Percentiles rank a stretch among this genome's conserved stretches.
Conservation (phyloP, 2,797 vertebrate species). For the Chaunax sp. region DNA sequence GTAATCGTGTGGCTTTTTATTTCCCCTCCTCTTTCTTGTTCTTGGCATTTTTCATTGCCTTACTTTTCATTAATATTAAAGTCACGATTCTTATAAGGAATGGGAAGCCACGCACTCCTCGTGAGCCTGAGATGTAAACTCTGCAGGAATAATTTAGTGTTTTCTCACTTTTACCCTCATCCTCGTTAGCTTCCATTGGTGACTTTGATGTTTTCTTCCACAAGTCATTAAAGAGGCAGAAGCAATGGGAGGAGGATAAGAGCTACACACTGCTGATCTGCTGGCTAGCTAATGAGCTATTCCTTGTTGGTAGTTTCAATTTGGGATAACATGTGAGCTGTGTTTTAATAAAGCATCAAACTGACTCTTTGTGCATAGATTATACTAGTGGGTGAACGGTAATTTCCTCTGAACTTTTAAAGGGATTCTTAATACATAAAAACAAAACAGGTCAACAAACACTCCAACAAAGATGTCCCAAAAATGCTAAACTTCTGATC, state of each 20-base stretch:
- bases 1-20: not conserved
- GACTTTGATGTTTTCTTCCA: slow-evolving; percentile 70
- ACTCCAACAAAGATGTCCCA: not conserved
- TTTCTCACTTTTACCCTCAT: slow-evolving; percentile 35
- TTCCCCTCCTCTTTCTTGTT: not conserved
- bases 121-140: slow-evolving; percentile 41
- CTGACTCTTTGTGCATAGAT: slow-evolving; percentile 46
- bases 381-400: slow-evolving; percentile 11
- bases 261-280: slow-evolving; percentile 48
- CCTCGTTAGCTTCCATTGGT: slow-evolving; percentile 49
- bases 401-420: slow-evolving; percentile 5
- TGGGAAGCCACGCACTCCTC: slow-evolving; percentile 10
- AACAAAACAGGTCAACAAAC: slow-evolving; percentile 3
- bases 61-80: slow-evolving; percentile 2
- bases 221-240: slow-evolving; percentile 76
- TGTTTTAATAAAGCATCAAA: slow-evolving; percentile 77
- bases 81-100: not conserved
- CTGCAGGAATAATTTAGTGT: slow-evolving; percentile 62
- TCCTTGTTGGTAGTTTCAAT: slow-evolving; percentile 68
- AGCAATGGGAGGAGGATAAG: slow-evolving; percentile 55
- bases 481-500: not conserved
- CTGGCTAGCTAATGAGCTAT: slow-evolving; percentile 74
- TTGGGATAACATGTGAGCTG: slow-evolving; percentile 50
- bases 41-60: not conserved
- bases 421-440: not conserved